Conservation (phyloP, 1,140 invertebrate species). For the Bombus breviceps region DNA sequence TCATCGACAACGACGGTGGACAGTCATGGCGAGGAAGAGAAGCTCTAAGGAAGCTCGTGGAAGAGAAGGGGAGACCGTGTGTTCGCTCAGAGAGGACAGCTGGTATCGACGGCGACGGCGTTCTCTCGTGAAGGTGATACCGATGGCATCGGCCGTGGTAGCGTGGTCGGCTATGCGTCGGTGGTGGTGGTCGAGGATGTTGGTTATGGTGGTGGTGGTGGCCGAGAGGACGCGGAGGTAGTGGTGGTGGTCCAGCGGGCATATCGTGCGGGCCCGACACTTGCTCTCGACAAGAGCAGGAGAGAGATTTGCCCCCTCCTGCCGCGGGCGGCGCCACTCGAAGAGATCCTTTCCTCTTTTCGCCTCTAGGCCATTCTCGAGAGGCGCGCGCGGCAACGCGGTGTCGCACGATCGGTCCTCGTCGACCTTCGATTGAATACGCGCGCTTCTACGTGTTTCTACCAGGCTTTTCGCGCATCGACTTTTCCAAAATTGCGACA, state of each 20-base stretch:
- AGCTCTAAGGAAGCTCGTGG: background rate
- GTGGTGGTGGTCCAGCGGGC: slow-evolving; percentile 31
- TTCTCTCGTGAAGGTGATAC: slow-evolving; percentile 55
- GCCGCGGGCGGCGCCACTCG: slow-evolving; percentile 81
- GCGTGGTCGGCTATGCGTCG: background rate
- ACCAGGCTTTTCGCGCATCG: slow-evolving; percentile 31
- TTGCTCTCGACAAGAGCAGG: slow-evolving; percentile 72
- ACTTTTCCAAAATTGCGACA: slow-evolving; percentile 65
- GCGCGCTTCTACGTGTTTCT: slow-evolving; percentile 58
- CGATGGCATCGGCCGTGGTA: slow-evolving; percentile 47
- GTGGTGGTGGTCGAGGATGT: slow-evolving; percentile 29
- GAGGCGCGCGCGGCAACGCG: slow-evolving; percentile 81
- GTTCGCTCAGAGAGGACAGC: slow-evolving; percentile 45
- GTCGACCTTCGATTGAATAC: slow-evolving; percentile 71
- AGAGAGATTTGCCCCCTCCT: slow-evolving; percentile 77
- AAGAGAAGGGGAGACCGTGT: slow-evolving; percentile 33
- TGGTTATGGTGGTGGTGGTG: slow-evolving; percentile 36
- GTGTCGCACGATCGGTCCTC: slow-evolving; percentile 72
- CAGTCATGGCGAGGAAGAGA: slow-evolving; percentile 13
- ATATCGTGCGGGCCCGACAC: slow-evolving; percentile 47
- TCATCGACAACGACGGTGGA: background rate
- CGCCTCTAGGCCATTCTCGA: slow-evolving; percentile 83
- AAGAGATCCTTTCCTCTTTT: slow-evolving; percentile 80
- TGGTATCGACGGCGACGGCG: slow-evolving; percentile 46
- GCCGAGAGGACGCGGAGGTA: background rate